phyloP scores from a whole-genome alignment of 2,888 invertebrate genomes.

The Alsophila aescularia region DNA sequence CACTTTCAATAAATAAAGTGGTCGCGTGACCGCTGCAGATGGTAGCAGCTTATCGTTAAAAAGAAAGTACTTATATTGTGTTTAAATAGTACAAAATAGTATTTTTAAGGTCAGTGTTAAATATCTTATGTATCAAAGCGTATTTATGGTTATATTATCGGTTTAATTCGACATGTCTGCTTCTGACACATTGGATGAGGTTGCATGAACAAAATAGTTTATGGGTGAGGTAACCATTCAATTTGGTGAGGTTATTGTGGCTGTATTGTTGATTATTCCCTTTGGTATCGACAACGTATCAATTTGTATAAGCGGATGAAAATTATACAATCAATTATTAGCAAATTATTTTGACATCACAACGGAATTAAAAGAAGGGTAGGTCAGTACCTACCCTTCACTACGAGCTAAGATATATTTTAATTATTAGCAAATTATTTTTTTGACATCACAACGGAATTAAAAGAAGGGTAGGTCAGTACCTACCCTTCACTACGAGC shows the following conservation, averaged over 20 bases:
- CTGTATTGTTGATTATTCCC: conserved; percentile 7
- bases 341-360: background rate
- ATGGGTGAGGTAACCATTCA: conserved; percentile 15
- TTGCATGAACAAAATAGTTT: conserved; percentile 18
- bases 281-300: background rate
- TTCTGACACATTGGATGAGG: conserved; percentile 14
- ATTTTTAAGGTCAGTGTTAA: conserved; percentile 37
- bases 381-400: too few species aligned
- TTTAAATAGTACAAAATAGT: conserved; percentile 34
- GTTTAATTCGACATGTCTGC: conserved; percentile 11
- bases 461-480: too few species aligned
- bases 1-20: conserved; percentile 43
- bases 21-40: conserved; percentile 54
- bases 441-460: too few species aligned
- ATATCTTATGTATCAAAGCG: conserved; percentile 22
- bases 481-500: too few species aligned
- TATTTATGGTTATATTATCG: conserved; percentile 17
- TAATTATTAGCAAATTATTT: too few species aligned
- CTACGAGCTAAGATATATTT: too few species aligned
- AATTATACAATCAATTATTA: background rate
- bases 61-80: conserved; percentile 47
- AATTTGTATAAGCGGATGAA: background rate
- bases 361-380: too few species aligned
- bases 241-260: conserved; percentile 11
- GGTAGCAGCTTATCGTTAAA: conserved; percentile 45